Conservation (phyloP, 1,140 invertebrate species). For the Hypothenemus hampei region DNA sequence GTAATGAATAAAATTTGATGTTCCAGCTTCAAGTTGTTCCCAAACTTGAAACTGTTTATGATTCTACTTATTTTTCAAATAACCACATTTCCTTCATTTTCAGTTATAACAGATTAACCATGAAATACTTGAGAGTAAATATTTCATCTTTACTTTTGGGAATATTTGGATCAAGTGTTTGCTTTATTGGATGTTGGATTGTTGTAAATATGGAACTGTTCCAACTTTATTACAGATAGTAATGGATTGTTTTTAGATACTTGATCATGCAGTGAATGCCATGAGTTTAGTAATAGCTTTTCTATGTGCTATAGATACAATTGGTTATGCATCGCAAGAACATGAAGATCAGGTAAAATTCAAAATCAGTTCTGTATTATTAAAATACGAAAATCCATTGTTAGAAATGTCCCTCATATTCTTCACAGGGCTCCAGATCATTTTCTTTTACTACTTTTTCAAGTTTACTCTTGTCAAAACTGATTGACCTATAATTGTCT, state of each 20-base stretch:
- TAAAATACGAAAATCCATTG: too few species aligned
- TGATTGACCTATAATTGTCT: too few species aligned
- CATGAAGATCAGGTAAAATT: slow-evolving; percentile 1
- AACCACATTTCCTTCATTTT: too few species aligned
- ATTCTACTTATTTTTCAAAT: too few species aligned
- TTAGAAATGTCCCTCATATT: too few species aligned
- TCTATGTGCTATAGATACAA: neutral
- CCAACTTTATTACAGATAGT: neutral
- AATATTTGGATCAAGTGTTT: neutral
- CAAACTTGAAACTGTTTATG: too few species aligned
- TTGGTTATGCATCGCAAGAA: neutral
- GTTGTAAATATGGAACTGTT: neutral
- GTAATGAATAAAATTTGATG: too few species aligned
- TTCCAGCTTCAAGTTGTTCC: too few species aligned
- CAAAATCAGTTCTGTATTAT: neutral
- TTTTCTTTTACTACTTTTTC: too few species aligned
- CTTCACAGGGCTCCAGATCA: too few species aligned
- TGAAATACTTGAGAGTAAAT: neutral
- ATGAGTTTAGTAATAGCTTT: neutral
- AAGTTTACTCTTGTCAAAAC: too few species aligned
- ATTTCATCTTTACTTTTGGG: neutral
- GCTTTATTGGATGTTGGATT: neutral
- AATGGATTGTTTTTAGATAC: neutral
- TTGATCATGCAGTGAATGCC: neutral
- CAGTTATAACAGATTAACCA: neutral